Evolutionary conservation across 1,140 invertebrate genomes (phyloP).

Genomic region (Zaprionus camerounensis): DNA sequence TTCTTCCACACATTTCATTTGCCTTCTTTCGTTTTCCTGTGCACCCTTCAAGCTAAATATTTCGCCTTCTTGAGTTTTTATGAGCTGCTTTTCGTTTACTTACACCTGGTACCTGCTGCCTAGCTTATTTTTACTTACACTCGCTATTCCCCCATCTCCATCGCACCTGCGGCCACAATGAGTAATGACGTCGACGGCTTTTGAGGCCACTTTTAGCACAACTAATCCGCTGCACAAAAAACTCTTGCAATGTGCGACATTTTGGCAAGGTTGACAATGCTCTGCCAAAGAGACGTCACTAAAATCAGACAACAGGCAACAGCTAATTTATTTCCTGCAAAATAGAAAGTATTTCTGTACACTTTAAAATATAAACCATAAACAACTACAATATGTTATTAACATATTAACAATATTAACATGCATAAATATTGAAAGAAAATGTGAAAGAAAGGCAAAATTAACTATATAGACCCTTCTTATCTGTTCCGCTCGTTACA

Average conservation of each 20-base stretch:
- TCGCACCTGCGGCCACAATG: conserved; percentile 32
- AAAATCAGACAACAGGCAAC: neutral
- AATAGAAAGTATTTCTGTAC: neutral
- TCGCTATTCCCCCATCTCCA: neutral
- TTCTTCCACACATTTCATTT: conserved; percentile 15
- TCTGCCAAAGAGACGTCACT: neutral
- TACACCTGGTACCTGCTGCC: conserved; percentile 60
- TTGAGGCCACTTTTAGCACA: conserved; percentile 19
- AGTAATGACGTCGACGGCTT: conserved; percentile 53
- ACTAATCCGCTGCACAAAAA: neutral
- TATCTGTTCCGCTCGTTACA: too few species aligned
- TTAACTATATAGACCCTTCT: too few species aligned
- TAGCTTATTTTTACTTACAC: conserved; percentile 64
- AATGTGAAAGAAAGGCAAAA: too few species aligned
- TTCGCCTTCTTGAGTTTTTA: conserved; percentile 78
- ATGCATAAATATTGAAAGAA: too few species aligned
- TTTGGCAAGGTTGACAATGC: neutral
- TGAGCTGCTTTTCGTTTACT: conserved; percentile 71
- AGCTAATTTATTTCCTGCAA: neutral
- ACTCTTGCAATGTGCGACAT: conserved; percentile 7
- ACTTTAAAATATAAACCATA: neutral
- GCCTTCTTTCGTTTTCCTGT: conserved; percentile 15
- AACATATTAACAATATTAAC: too few species aligned
- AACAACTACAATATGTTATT: too few species aligned
- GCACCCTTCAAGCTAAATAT: conserved; percentile 74